Conservation (phyloP, 2,797 vertebrate genomes). For the Xerus rutilus region DNA sequence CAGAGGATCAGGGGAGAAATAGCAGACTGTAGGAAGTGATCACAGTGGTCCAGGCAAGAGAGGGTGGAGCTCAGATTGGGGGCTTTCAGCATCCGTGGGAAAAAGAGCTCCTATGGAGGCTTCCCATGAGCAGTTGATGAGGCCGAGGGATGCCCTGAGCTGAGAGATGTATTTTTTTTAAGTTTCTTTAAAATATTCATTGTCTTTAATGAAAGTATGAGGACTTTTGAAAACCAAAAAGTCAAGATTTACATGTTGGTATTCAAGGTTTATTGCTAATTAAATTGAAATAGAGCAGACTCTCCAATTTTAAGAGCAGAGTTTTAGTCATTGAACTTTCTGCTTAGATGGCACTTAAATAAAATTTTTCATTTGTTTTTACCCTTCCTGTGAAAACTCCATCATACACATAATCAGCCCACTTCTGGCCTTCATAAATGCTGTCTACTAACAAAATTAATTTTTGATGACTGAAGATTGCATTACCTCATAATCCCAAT, state of each 20-base stretch:
- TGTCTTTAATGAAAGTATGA: conserved; percentile 34
- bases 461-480: not conserved
- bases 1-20: not conserved
- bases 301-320: not conserved
- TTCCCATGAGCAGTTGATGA: no score
- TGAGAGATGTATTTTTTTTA: not conserved
- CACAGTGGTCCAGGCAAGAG: not conserved
- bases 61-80: not conserved
- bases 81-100: not conserved
- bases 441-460: not conserved
- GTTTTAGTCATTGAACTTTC: not conserved
- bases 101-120: not conserved
- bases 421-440: not conserved
- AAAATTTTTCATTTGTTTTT: not conserved
- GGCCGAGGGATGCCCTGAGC: not conserved
- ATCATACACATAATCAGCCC: not conserved
- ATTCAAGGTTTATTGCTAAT: not conserved
- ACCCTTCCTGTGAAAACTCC: not conserved
- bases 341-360: not conserved
- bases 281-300: not conserved
- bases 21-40: not conserved
- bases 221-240: not conserved
- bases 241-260: not conserved
- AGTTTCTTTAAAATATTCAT: not conserved
- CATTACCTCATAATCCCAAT: not conserved